Base-by-base conservation (phyloP, 2,888 invertebrate species). In the Xylophagus ater region DNA sequence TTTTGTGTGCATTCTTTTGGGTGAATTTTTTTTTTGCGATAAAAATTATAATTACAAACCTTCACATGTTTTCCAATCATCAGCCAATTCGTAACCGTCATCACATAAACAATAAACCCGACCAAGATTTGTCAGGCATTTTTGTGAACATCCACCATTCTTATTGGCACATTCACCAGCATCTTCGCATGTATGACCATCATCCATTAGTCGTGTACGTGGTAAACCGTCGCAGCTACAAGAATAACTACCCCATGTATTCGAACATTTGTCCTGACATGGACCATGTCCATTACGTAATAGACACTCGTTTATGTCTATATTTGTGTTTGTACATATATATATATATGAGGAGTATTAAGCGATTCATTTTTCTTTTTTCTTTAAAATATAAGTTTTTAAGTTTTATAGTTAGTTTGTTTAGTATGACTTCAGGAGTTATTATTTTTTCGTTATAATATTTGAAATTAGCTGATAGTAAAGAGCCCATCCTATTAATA, bases 251-350 rank as follows among this genome's bases (percentile, higher is more conserved):
- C 76, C 75, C 50, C 67, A 63, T 25, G 66, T 66, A 56, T 78
- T 78, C 44, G 57, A 56, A 55, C 78, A 79, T 28, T 63, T 65
- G 50, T 74, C 75, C 55, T 78, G 73, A 53, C 78, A 79, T 10
- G 76, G 75, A 6, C 76, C 77, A 47, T 65, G 65, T 17, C 75
- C 77, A 55, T 75, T 75, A 51, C 74, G 69, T 48, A 71, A 58
- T 19, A 72, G 59, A 51, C 76, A 77, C 57, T 76, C 76, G 57
- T 77, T 72, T 47, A 73, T 62, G 57, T 75, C 74, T 69, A 55
- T 13, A 12, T 33, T n/a, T 44, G 48, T 53, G 55, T 4, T 50
- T 40, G 37, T 50, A n/a, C 19, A n/a, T 8, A 32, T 19, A n/a
- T 25, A 23, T 15, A 12, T 6, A 12, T 9, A 10, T 5, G 26